Conservation (phyloP, 2,888 invertebrate species). For the Drosophila gaucha region DNA sequence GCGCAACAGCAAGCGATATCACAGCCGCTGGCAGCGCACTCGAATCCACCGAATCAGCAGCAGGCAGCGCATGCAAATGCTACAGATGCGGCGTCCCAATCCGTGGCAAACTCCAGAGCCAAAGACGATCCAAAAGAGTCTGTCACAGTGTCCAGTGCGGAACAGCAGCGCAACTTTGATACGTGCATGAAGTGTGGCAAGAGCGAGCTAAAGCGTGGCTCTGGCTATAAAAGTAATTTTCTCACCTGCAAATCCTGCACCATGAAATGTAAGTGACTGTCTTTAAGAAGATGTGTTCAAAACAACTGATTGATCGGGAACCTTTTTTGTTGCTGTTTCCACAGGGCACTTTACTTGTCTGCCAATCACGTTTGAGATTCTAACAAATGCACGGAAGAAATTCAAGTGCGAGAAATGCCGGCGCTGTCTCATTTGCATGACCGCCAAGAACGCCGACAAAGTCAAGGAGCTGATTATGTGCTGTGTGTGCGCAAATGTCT, state of each 20-base stretch:
- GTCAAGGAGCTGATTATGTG: constrained; percentile 91
- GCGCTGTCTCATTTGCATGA: constrained; percentile 87
- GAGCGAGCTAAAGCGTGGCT: constrained; percentile 74
- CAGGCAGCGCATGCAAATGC: background rate
- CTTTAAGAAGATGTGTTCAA: no score
- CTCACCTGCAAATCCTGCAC: constrained; percentile 78
- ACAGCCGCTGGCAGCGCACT: constrained; percentile 3
- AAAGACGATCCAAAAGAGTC: constrained; percentile 8
- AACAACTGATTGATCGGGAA: background rate
- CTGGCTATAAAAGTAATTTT: constrained; percentile 75
- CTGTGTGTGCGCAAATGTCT: constrained; percentile 93
- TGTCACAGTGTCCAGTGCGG: background rate
- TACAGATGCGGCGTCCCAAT: background rate
- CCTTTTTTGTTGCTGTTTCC: constrained; percentile 46
- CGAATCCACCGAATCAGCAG: background rate
- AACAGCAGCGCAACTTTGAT: constrained; percentile 45
- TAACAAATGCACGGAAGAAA: constrained; percentile 72
- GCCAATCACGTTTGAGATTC: constrained; percentile 68
- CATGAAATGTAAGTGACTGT: constrained; percentile 63
- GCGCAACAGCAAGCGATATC: background rate
- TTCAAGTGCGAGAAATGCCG: constrained; percentile 97
- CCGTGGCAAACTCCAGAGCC: background rate
- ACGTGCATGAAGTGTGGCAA: constrained; percentile 74
- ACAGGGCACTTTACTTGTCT: constrained; percentile 81
- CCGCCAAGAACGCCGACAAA: background rate